Evolutionary conservation across 2,888 invertebrate genomes (phyloP).

Genomic region (Darwinula stevensoni): DNA sequence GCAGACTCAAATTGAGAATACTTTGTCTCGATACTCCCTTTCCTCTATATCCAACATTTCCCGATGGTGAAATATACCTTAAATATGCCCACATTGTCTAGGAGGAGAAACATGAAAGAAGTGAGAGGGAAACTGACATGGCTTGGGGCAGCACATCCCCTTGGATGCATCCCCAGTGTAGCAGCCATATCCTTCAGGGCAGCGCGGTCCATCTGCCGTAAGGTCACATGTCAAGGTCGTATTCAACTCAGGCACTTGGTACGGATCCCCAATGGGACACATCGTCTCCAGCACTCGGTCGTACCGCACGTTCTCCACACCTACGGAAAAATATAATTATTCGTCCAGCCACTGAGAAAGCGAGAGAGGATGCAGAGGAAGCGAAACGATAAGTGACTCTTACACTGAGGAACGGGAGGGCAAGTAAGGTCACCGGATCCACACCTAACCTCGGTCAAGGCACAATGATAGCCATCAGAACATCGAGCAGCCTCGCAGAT

Average conservation of each 20-base stretch:
- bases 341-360: no score
- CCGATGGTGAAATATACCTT: no score
- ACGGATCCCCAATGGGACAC: slow-evolving; percentile 13
- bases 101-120: no score
- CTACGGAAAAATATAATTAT: background rate
- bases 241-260: slow-evolving; percentile 11
- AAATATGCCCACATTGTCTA: no score
- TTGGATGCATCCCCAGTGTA: slow-evolving; percentile 9
- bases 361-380: no score
- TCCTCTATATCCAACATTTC: no score
- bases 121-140: slow-evolving; percentile 5
- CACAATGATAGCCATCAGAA: slow-evolving; percentile 34
- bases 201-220: slow-evolving; percentile 10
- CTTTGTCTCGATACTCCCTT: no score
- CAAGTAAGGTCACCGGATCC: slow-evolving; percentile 43
- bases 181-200: slow-evolving; percentile 13
- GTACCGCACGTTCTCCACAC: background rate
- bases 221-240: slow-evolving; percentile 12
- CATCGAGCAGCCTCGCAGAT: slow-evolving; percentile 36
- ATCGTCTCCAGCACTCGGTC: slow-evolving; percentile 1
- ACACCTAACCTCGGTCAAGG: slow-evolving; percentile 48
- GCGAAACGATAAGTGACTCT: no score
- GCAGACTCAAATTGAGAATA: no score
- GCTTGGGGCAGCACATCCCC: slow-evolving; percentile 10
- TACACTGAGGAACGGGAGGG: slow-evolving; percentile 55